Conservation (phyloP, 1,140 invertebrate species). For the Meloidogyne floridensis region DNA sequence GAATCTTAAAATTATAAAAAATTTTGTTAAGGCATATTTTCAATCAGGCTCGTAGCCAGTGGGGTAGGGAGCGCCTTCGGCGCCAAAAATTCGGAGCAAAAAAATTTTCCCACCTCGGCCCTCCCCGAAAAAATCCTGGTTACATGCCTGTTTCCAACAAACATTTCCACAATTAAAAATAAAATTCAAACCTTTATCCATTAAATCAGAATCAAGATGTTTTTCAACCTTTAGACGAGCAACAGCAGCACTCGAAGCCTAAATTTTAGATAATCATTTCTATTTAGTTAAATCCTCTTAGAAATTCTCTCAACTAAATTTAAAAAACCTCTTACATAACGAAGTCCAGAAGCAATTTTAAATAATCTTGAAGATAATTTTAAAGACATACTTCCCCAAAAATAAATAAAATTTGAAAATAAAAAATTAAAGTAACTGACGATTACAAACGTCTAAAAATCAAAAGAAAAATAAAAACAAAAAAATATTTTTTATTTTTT, state of each 20-base stretch:
- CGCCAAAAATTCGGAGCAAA: too few species aligned
- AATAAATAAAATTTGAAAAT: too few species aligned
- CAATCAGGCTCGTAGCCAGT: too few species aligned
- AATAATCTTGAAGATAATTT: not conserved
- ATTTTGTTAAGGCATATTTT: too few species aligned
- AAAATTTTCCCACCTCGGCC: too few species aligned
- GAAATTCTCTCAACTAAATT: too few species aligned
- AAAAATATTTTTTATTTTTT: not conserved
- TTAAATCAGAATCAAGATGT: not conserved
- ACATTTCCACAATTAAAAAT: not conserved
- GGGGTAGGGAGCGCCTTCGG: too few species aligned
- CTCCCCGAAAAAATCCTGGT: too few species aligned
- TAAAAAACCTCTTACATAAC: not conserved
- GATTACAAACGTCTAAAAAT: conserved; percentile 15
- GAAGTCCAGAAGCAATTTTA: not conserved
- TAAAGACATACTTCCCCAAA: not conserved
- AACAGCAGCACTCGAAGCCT: not conserved
- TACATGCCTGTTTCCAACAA: too few species aligned
- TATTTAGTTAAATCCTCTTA: too few species aligned
- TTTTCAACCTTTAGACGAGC: not conserved
- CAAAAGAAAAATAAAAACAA: conserved; percentile 8
- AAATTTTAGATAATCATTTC: not conserved
- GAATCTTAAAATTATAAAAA: not conserved
- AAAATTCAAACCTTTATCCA: not conserved
- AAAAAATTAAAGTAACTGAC: not conserved